Base-by-base conservation (phyloP, 2,888 invertebrate species). In the Syrphus vitripennis region DNA sequence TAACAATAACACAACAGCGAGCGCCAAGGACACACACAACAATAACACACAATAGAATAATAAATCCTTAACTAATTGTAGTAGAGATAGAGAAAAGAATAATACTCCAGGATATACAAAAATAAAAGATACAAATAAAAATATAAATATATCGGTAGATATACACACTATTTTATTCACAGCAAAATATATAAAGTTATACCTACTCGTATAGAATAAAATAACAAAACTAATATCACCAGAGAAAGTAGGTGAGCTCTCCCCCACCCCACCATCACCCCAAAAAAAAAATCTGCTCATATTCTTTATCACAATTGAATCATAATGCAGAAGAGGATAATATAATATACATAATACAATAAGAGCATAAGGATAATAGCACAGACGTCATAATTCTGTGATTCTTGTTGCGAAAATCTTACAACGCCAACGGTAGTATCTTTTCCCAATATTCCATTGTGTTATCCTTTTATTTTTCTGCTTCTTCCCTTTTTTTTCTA, bases 11-110 rank as follows among this genome's bases (percentile, higher is more conserved):
- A 29, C 48, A n/a, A n/a, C n/a, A n/a, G n/a, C n/a, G n/a, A 42
- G 65, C 67, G 31, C 29, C 55, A 19, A 29, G 53, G 63, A 65
- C 21, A 65, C 34, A 65, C 21, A 65, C 34, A 57, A 26, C 53
- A 59, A 50, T 53, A 65, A 55, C 29, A 48, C 19, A 72, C 55
- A 78, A 71, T 53, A 37, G 48, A 59, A 76, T 45, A 71, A 84
- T 80, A 84, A 80, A 84, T 84, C 83, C 71, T 59, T 26, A 59
- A 80, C 75, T 80, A 80, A 80, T 76, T 84, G 83, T 76, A 84
- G 67, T 76, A 59, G 48, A 65, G 50, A 31, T 19, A 42, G 16
- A n/a, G n/a, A n/a, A n/a, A n/a, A n/a, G n/a, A 63, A 40, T 16
- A 40, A 80, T 67, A 59, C 34, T 50, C 29, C 14, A 10, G 34